Conservation (phyloP, 2,888 invertebrate species). For the Heliconius ismenius region DNA sequence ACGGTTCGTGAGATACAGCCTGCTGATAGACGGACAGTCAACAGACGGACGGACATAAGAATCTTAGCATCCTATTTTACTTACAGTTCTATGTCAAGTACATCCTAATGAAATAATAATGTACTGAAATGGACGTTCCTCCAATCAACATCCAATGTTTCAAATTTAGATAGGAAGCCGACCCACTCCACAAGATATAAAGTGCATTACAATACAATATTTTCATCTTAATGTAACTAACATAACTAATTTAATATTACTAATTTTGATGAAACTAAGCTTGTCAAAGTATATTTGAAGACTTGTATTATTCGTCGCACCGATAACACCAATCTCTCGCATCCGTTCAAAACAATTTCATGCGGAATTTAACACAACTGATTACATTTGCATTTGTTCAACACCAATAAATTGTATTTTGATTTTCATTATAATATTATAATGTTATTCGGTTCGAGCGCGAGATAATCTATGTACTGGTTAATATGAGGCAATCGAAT, state of each 20-base stretch:
- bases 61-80: no score
- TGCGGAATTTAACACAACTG: constrained; percentile 46
- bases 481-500: constrained; percentile 5
- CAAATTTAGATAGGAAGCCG: no score
- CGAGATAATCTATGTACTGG: constrained; percentile 20
- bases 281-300: background rate
- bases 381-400: constrained; percentile 61
- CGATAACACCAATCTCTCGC: constrained; percentile 16
- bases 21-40: no score
- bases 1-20: no score
- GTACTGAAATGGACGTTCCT: no score
- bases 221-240: no score
- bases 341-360: constrained; percentile 53
- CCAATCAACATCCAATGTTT: no score
- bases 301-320: background rate
- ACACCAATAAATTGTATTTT: constrained; percentile 49
- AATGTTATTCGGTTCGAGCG: constrained; percentile 17
- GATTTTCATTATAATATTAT: constrained; percentile 44
- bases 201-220: no score
- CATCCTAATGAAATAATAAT: no score
- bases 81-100: no score
- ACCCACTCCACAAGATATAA: no score
- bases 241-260: background rate
- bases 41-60: no score
- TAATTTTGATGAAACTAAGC: background rate